Evolutionary conservation across 30 jellyfish, hydroid and myxozoan genomes (phyloP).

Genomic region (Aurelia aurita complex sp. Pacific): DNA sequence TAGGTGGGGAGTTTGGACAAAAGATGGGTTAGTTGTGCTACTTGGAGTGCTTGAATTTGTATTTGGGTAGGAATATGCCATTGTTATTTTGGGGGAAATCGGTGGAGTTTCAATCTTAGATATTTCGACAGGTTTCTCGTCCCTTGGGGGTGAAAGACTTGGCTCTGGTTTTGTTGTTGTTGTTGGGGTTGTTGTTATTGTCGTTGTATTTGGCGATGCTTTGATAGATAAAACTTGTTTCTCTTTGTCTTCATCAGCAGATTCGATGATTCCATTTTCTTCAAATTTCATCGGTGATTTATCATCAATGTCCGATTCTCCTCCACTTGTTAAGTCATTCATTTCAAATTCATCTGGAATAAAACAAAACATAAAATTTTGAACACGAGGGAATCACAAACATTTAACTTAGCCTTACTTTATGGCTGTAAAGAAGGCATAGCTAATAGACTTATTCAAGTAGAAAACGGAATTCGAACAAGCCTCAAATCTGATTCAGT

Average conservation of each 20-base stretch:
- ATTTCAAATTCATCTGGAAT: slow-evolving; percentile 29
- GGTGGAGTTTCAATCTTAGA: slow-evolving; percentile 28
- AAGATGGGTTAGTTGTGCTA: background rate
- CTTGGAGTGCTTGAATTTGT: background rate
- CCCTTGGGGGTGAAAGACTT: slow-evolving; percentile 13
- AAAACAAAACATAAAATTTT: background rate
- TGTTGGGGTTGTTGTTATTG: background rate
- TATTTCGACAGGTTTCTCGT: slow-evolving; percentile 1
- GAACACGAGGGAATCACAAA: background rate
- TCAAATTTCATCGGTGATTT: slow-evolving; percentile 20
- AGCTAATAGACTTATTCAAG: too few species aligned
- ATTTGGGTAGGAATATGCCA: slow-evolving; percentile 21
- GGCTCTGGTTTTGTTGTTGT: background rate
- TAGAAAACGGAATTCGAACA: too few species aligned
- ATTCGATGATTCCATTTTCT: slow-evolving; percentile 12
- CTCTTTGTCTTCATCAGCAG: slow-evolving; percentile 25
- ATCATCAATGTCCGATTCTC: slow-evolving; percentile 4
- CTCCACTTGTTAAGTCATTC: slow-evolving; percentile 27
- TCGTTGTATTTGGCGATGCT: background rate
- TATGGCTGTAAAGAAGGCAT: too few species aligned
- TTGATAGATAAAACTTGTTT: slow-evolving; percentile 1
- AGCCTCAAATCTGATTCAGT: too few species aligned
- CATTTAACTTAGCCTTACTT: too few species aligned
- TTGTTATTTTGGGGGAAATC: slow-evolving; percentile 32
- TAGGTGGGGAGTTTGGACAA: slow-evolving; percentile 1